Evolutionary conservation across 2,888 invertebrate genomes (phyloP).

Genomic region (Lasius platythorax): DNA sequence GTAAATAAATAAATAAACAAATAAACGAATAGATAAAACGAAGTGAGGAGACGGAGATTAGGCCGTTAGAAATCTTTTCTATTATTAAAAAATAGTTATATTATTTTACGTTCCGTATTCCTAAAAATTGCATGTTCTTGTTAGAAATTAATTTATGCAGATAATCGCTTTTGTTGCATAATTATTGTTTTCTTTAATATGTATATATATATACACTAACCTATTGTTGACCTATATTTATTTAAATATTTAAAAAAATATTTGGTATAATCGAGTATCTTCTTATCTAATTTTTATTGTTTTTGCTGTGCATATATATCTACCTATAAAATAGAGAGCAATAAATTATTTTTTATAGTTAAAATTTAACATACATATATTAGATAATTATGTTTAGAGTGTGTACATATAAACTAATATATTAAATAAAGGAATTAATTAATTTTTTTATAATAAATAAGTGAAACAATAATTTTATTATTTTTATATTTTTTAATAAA

Average conservation of each 20-base stretch:
- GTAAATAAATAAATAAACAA: conserved; percentile 69
- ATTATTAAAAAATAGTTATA: conserved; percentile 12
- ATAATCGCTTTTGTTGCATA: not conserved
- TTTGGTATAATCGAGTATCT: not conserved
- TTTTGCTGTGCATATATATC: not conserved
- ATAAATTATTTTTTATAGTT: not conserved
- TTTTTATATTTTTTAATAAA: conserved; percentile 8
- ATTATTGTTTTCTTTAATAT: not conserved
- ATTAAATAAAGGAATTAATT: not conserved
- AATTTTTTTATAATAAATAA: not conserved
- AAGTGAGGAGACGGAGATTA: conserved; percentile 30
- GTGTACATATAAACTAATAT: not conserved
- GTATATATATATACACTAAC: not conserved
- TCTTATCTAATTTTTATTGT: not conserved
- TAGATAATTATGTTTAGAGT: conserved; percentile 5
- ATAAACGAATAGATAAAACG: conserved; percentile 63
- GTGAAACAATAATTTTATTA: not conserved
- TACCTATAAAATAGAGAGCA: not conserved
- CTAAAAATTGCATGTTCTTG: conserved; percentile 19
- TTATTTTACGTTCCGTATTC: conserved; percentile 8
- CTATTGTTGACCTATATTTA: not conserved
- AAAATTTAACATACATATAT: not conserved
- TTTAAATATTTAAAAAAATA: not conserved
- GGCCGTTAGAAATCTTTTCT: conserved; percentile 42
- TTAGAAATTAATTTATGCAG: conserved; percentile 16